A percentile compares a stretch with the other conserved stretches of the same genome.
phyloP scores from a whole-genome alignment of 2,888 invertebrate genomes.

The Ophioninae sp. region DNA sequence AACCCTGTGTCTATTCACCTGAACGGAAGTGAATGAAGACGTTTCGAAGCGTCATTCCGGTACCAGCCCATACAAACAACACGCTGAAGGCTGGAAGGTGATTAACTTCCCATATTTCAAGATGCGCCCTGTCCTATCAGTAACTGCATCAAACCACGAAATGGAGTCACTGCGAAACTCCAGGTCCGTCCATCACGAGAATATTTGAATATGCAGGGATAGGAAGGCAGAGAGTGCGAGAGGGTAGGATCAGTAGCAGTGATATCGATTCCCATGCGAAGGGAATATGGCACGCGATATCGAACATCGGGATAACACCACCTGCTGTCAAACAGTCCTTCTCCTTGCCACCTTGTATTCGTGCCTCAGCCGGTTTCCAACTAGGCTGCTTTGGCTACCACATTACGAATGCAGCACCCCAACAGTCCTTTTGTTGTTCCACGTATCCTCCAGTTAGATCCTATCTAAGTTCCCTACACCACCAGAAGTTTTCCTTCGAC shows the following conservation, averaged over 20 bases:
- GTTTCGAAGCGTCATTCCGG: slow-evolving; percentile 25
- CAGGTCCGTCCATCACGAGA: slow-evolving; percentile 33
- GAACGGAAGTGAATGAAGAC: slow-evolving; percentile 49
- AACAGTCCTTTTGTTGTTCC: slow-evolving; percentile 10
- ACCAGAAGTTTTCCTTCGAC: neutral
- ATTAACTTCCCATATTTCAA: slow-evolving; percentile 43
- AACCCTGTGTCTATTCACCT: slow-evolving; percentile 15
- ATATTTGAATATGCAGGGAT: slow-evolving; percentile 60
- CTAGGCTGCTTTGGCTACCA: slow-evolving; percentile 2
- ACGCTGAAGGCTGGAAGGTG: neutral
- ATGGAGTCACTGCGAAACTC: neutral
- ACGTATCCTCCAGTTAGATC: neutral
- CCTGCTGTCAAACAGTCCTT: slow-evolving; percentile 73
- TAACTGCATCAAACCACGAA: slow-evolving; percentile 24
- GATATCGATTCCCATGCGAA: slow-evolving; percentile 77
- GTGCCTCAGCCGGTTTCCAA: slow-evolving; percentile 44
- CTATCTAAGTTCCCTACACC: neutral
- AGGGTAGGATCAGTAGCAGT: slow-evolving; percentile 63
- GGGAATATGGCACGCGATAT: slow-evolving; percentile 75
- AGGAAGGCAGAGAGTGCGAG: slow-evolving; percentile 35
- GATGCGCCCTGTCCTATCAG: slow-evolving; percentile 1
- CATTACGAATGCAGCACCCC: slow-evolving; percentile 27
- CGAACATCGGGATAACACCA: slow-evolving; percentile 70
- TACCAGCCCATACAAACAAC: slow-evolving; percentile 25
- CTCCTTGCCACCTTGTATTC: slow-evolving; percentile 72